phyloP scores from a whole-genome alignment of 1,140 invertebrate species.

The fruit fly (Drosophila melanogaster) region DNA sequence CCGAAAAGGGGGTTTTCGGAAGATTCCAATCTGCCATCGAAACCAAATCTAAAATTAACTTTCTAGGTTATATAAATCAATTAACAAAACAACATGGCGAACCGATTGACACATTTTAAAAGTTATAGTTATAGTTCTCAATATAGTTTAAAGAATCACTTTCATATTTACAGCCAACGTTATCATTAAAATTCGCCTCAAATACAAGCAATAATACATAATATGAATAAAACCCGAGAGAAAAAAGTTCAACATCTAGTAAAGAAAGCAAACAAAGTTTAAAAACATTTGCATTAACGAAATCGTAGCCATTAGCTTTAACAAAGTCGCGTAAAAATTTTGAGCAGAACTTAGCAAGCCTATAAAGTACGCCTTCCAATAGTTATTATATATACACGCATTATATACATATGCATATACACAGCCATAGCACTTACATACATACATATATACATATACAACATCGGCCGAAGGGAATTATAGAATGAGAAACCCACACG shows the following conservation, averaged over 20 bases:
- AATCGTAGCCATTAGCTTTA: slow-evolving; percentile 73
- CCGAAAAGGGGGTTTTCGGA: neutral
- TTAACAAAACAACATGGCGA: slow-evolving; percentile 1
- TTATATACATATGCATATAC: slow-evolving; percentile 46
- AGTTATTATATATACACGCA: slow-evolving; percentile 71
- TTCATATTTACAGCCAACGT: slow-evolving; percentile 54
- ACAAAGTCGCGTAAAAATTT: slow-evolving; percentile 52
- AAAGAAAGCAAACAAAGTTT: slow-evolving; percentile 15
- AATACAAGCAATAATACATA: slow-evolving; percentile 56
- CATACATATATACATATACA: slow-evolving; percentile 36
- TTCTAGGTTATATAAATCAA: neutral
- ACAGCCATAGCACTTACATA: slow-evolving; percentile 46
- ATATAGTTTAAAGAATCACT: neutral
- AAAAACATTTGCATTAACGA: slow-evolving; percentile 32
- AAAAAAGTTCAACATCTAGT: slow-evolving; percentile 42
- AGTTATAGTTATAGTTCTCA: neutral
- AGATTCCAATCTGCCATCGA: slow-evolving; percentile 7
- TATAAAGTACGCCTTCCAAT: slow-evolving; percentile 77
- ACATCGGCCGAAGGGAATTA: slow-evolving; percentile 24
- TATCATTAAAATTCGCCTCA: slow-evolving; percentile 64
- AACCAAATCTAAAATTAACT: neutral
- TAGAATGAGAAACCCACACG: slow-evolving; percentile 6
- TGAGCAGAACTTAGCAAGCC: slow-evolving; percentile 57
- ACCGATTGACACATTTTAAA: slow-evolving; percentile 16
- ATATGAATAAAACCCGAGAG: slow-evolving; percentile 16